These are phyloP conservation scores for Halyomorpha halys DNA, from an alignment of 1,140 invertebrate genomes.

Conservation along the genomic window DNA sequence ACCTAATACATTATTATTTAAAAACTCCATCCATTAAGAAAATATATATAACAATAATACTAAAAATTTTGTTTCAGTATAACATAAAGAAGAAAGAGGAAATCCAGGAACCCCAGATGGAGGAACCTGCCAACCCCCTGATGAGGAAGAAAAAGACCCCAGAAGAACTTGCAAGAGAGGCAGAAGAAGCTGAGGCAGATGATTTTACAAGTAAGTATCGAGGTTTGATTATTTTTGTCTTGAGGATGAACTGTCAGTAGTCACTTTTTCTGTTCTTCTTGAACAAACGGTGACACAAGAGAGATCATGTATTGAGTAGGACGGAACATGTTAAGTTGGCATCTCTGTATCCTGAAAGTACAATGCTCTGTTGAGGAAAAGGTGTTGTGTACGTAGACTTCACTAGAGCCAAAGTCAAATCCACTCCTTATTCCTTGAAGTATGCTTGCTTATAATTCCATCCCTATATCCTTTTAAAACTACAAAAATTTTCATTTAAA, in stretches of 20 bases:
- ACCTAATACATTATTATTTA: no score
- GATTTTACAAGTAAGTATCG: conserved; percentile 87
- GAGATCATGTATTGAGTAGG: conserved; percentile 6
- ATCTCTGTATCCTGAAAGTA: background rate
- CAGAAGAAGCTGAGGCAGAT: conserved; percentile 86
- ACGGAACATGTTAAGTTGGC: background rate
- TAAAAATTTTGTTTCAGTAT: conserved; percentile 59
- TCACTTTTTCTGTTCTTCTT: conserved; percentile 3
- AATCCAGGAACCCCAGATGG: conserved; percentile 60
- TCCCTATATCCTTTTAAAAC: background rate
- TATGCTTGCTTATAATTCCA: conserved; percentile 3
- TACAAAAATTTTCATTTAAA: no score
- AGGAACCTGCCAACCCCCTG: conserved; percentile 76
- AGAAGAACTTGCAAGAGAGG: conserved; percentile 88
- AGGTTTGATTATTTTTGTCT: background rate
- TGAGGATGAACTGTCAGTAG: conserved; percentile 4
- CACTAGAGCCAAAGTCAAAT: conserved; percentile 7
- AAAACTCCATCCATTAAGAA: no score
- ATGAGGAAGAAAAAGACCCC: conserved; percentile 97
- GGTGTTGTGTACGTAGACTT: conserved; percentile 17
- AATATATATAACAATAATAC: no score
- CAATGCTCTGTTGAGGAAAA: conserved; percentile 16
- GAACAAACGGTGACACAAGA: conserved; percentile 9
- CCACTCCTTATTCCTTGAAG: background rate
- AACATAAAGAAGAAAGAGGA: conserved; percentile 96